These are phyloP conservation scores for Palaemon carinicauda DNA, from an alignment of 1,140 invertebrate species.

Conservation along the genomic window DNA sequence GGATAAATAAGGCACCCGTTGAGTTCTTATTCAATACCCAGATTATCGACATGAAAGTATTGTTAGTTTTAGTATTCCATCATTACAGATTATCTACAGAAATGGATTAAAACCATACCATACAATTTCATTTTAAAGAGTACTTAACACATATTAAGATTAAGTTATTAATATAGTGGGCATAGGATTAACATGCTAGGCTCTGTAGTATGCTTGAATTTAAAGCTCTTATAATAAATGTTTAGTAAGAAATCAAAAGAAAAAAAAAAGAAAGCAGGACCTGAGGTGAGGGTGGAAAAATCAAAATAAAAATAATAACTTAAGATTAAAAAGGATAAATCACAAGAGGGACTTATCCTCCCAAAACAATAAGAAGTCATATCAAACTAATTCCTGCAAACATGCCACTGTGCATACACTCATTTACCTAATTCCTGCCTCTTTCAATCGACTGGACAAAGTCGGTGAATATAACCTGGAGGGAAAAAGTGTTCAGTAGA, in stretches of 20 bases:
- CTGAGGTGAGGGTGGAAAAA: background rate
- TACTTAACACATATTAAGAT: background rate
- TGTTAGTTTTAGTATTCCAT: no score
- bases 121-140: no score
- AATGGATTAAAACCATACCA: background rate
- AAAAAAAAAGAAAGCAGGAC: background rate
- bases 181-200: no score
- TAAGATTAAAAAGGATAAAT: slow-evolving; percentile 12
- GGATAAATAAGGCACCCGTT: no score
- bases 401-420: slow-evolving; percentile 36
- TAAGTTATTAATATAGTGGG: background rate
- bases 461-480: slow-evolving; percentile 59
- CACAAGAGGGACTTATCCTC: slow-evolving; percentile 7
- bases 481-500: slow-evolving; percentile 42
- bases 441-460: slow-evolving; percentile 60
- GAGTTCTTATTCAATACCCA: no score
- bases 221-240: background rate
- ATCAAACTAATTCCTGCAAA: background rate
- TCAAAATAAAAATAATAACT: slow-evolving; percentile 18
- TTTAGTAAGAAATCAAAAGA: background rate
- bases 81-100: background rate
- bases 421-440: slow-evolving; percentile 60
- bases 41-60: no score
- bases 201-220: no score
- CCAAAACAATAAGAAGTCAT: slow-evolving; percentile 35